phyloP scores from a whole-genome alignment of 1,140 invertebrate species.

The Trigoniulus corallinus region DNA sequence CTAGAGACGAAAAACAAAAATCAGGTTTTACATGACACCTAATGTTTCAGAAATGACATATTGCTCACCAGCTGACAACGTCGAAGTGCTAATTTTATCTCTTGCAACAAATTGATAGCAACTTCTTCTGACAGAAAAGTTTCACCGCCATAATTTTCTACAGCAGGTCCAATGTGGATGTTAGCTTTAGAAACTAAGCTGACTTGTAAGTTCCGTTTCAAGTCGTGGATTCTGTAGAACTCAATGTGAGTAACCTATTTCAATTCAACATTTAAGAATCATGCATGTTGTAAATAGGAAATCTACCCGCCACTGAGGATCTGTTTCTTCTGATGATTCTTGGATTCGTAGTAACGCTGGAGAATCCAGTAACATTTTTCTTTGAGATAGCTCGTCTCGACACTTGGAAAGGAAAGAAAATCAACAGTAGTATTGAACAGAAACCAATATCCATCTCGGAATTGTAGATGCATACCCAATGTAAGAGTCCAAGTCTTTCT shows the following conservation, averaged over 20 bases:
- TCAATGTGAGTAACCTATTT: neutral
- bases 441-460: neutral
- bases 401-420: slow-evolving; percentile 21
- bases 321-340: slow-evolving; percentile 88
- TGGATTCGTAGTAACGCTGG: slow-evolving; percentile 76
- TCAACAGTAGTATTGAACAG: neutral
- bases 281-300: neutral
- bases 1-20: slow-evolving; percentile 27
- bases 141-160: slow-evolving; percentile 89
- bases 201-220: slow-evolving; percentile 81
- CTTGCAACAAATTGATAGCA: slow-evolving; percentile 81
- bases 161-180: slow-evolving; percentile 76
- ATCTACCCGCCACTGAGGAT: slow-evolving; percentile 44
- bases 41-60: slow-evolving; percentile 7
- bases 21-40: slow-evolving; percentile 1
- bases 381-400: slow-evolving; percentile 57
- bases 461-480: slow-evolving; percentile 36
- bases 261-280: slow-evolving; percentile 6
- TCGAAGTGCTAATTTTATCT: slow-evolving; percentile 76
- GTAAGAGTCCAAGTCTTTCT: slow-evolving; percentile 58
- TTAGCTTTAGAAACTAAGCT: slow-evolving; percentile 77
- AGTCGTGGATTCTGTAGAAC: slow-evolving; percentile 62
- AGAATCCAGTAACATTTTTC: slow-evolving; percentile 55
- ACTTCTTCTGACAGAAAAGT: slow-evolving; percentile 93
- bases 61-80: slow-evolving; percentile 57